A percentile compares a stretch with the other conserved stretches of the same genome.
phyloP scores from a whole-genome alignment of 2,113 vertebrate genomes.

The Agapornis roseicollis region DNA sequence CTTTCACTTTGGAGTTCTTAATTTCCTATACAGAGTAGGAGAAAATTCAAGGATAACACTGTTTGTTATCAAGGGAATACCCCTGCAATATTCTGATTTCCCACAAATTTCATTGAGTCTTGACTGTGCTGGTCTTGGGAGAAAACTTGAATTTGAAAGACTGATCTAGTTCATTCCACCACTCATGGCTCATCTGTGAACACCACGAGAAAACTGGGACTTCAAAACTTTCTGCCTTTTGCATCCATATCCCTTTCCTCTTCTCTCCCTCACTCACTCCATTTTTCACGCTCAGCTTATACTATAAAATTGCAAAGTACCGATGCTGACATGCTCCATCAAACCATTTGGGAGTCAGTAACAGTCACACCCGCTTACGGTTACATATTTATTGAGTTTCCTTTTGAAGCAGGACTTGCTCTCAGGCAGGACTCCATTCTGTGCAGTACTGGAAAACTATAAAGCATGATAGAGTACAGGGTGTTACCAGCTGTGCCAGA shows the following conservation, averaged over 20 bases:
- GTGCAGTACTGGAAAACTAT: not conserved
- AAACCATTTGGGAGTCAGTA: not conserved
- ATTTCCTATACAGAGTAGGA: not conserved
- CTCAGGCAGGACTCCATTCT: not conserved
- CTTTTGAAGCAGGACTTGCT: constrained; percentile 2
- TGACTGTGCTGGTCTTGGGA: not conserved
- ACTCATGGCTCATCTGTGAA: not conserved
- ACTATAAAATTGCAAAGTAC: not conserved
- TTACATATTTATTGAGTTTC: not conserved
- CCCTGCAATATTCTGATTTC: not conserved
- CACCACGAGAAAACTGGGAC: not conserved
- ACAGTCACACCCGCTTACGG: not conserved
- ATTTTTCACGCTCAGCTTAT: not conserved
- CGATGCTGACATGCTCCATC: not conserved
- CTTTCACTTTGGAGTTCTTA: not conserved
- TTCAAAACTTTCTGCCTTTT: not conserved
- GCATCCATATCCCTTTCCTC: not conserved
- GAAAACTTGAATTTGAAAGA: not conserved
- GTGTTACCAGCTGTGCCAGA: not conserved
- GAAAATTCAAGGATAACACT: not conserved
- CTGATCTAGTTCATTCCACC: not conserved
- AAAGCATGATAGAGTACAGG: not conserved
- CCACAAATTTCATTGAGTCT: not conserved
- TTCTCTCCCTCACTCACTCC: not conserved
- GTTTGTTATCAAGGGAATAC: not conserved